A percentile compares a stretch with the other conserved stretches of the same genome.
Conservation (phyloP, 2,797 vertebrate genomes). For the Manis javanica region DNA sequence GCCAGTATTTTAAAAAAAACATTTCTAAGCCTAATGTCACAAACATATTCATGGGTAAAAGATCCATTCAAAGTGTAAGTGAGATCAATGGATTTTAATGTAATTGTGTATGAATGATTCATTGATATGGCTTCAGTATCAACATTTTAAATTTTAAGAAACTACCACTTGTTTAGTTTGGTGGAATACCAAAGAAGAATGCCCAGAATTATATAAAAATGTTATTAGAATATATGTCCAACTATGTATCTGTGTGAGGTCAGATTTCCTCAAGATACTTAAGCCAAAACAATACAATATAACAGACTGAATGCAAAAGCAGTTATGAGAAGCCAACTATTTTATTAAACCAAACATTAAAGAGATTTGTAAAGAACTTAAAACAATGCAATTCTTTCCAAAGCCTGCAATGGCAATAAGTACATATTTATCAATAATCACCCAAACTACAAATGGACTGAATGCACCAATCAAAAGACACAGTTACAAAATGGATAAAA, state of each 20-base stretch:
- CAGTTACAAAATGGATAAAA: too few relatives aligned
- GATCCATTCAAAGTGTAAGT: background rate
- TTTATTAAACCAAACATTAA: background rate
- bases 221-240: background rate
- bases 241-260: background rate
- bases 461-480: too few relatives aligned
- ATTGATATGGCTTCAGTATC: background rate
- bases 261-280: background rate
- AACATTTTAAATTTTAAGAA: slow-evolving; percentile 16
- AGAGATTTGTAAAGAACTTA: background rate
- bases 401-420: too few relatives aligned
- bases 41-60: background rate
- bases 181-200: background rate
- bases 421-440: too few relatives aligned
- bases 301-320: background rate
- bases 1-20: background rate
- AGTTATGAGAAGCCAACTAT: background rate
- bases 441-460: too few relatives aligned
- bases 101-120: background rate
- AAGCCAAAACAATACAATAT: background rate
- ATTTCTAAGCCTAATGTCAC: background rate
- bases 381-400: background rate
- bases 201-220: background rate
- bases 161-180: background rate
- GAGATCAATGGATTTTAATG: background rate